Evolutionary conservation across 2,888 invertebrate species (phyloP).

Genomic region (Dasypogon diadema): DNA sequence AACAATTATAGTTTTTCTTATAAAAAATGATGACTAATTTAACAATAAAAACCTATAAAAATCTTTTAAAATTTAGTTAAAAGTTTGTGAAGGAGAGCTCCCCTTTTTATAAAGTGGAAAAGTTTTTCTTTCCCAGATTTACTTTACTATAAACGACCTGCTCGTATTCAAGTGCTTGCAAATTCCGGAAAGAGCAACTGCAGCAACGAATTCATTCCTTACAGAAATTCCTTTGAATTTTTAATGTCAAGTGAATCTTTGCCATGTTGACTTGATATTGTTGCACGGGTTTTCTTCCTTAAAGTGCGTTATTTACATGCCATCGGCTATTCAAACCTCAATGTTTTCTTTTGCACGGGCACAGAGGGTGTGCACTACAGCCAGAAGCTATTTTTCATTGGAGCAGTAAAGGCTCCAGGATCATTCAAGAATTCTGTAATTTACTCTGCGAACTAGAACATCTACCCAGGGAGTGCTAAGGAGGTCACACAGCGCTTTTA

Average conservation of each 20-base stretch:
- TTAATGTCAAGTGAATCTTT: conserved; percentile 24
- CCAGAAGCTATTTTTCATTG: conserved; percentile 5
- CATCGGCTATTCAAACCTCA: not conserved
- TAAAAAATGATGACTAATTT: too few species aligned
- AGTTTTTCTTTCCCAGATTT: not conserved
- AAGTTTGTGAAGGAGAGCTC: too few species aligned
- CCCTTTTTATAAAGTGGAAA: not conserved
- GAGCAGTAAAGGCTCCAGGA: not conserved
- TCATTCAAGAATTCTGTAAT: conserved; percentile 26
- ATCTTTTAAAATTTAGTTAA: too few species aligned
- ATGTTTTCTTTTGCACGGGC: conserved; percentile 6
- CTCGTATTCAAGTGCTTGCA: not conserved
- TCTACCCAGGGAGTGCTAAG: not conserved
- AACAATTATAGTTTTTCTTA: too few species aligned
- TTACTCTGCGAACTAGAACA: conserved; percentile 1
- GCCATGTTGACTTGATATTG: conserved; percentile 1
- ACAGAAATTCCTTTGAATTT: conserved; percentile 1
- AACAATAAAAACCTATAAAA: too few species aligned
- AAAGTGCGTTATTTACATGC: conserved; percentile 12
- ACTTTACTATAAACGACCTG: not conserved
- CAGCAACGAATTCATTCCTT: not conserved
- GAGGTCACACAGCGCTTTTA: conserved; percentile 3
- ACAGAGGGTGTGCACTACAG: not conserved
- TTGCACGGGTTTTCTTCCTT: not conserved
- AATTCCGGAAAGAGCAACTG: conserved; percentile 8